Evolutionary conservation across 2,113 vertebrate species (phyloP).

Genomic region (Acanthisitta chloris): DNA sequence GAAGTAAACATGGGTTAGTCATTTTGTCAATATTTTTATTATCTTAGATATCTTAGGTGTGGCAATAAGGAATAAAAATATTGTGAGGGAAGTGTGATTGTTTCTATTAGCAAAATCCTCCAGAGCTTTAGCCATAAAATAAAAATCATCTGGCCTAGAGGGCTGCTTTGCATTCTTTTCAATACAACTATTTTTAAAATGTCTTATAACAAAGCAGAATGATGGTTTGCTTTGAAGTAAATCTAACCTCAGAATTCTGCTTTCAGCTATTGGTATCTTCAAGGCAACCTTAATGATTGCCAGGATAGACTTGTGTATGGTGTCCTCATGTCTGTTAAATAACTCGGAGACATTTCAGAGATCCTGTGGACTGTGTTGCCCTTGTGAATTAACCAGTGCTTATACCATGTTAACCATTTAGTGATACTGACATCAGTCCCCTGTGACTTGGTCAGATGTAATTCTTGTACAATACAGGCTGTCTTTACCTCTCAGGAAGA

Average conservation of each 20-base stretch:
- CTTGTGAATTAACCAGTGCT: not conserved
- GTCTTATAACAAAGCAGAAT: not conserved
- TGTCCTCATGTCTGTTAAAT: slow-evolving; percentile 7
- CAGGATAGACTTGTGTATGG: not conserved
- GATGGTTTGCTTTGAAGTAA: slow-evolving; percentile 21
- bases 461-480: not conserved
- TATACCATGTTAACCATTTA: not conserved
- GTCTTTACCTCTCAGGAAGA: not conserved
- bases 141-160: not conserved
- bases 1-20: not conserved
- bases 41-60: not conserved
- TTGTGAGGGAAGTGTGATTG: not conserved
- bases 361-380: not conserved
- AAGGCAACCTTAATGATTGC: not conserved
- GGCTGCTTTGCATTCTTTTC: not conserved
- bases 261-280: not conserved
- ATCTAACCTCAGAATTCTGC: slow-evolving; percentile 31
- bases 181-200: not conserved
- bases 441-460: not conserved
- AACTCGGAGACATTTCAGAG: not conserved
- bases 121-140: slow-evolving; percentile 1
- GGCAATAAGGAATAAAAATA: not conserved
- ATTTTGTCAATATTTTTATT: not conserved
- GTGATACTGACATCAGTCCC: not conserved
- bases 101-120: not conserved